Evolutionary conservation across 2,797 vertebrate species (phyloP), one percentile per base, ranked within the genome.

Genomic region (Xyrichtys novacula): DNA sequence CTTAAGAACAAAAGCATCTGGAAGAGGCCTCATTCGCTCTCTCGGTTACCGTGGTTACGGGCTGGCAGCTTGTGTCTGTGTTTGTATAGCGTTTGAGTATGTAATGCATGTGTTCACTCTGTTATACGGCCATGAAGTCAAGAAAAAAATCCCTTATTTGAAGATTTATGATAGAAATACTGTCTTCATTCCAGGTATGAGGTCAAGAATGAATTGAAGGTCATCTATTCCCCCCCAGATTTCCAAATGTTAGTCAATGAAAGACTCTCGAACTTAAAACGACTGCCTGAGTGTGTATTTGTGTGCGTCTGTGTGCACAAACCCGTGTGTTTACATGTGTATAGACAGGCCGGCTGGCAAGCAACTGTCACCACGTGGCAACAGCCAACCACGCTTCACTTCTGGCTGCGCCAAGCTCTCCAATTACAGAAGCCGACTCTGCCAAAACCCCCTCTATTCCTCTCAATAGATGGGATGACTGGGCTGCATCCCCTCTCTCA

Each of bases 1-100:
- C 84, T 88, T 82, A 85, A 88, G 87, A 88, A 88, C 77, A 89
- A 93, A 93, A 91, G 90, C 90, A 63, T 85, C 88, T 83, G 87
- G 76, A 88, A 80, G 85, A 85, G 83, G 84, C 80, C 82, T 71
- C 64, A 67, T 83, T 87, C 88, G 85, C 89, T 42, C 10, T 65
- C 23, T 0, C 48, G 72, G 88, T 95, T 94, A 80, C 92, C 85
- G 81, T 76, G 90, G 93, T 88, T 92, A 89, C 90, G 68, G 79
- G 38, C 70, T 78, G 62, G 56, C 74, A 85, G 75, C 52, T 56
- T 83, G 71, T 68, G 54, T 71, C 14, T 49, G 44, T 83, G 72
- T 87, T 84, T 83, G 65, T 74, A 58, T 67, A 80, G 70, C 38
- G 25, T 80, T 57, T 31, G n/a, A 49, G 44, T 70, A 65, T 63